Base-by-base conservation (phyloP, 2,113 vertebrate genomes). In the Motacilla tschutschensis region DNA sequence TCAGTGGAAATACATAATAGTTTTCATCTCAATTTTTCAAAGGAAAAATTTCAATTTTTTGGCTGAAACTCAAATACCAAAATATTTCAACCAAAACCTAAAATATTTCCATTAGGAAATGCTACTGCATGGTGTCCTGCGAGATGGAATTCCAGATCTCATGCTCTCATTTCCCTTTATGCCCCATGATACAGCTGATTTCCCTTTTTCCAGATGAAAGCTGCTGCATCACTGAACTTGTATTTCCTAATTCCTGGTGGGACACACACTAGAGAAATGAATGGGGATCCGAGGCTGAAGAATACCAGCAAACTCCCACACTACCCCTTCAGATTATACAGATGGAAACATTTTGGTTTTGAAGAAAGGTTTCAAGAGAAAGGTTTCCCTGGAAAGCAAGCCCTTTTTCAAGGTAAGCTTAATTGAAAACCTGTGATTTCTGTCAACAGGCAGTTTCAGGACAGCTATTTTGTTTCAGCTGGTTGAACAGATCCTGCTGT, bases 401-500 rank as follows among this genome's bases (percentile, higher is more conserved):
- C 24, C 29, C 54, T 64, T 87, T 91, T 83, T 81, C 48, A 90
- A 95, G 79, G 85, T 87, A 85, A 93, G 50, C 62, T 85, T 90
- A 93, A 92, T 85, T 87, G 87, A 89, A 92, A 94, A 85, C 44
- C 89, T 90, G 81, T 83, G 65, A 85, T 83, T 90, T 94, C 79
- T 95, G 85, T 93, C 93, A 93, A 74, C 84, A 79, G 51, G 72
- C 69, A 74, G 57, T 83, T 91, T 91, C 28, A 33, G 80, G 77
- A 80, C 70, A 80, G 72, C 57, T 93, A 66, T 85, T 93, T 79
- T 87, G 40, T 85, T 92, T 83, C 76, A 83, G 36, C 1, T 63
- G 48, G 48, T 90, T 92, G 73, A 87, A 89, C 51, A 92, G 66
- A 83, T 74, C 60, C 60, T 70, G 44, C 82, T 87, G 76, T 59